Conservation (phyloP, 2,888 invertebrate genomes). For the Zhuqinia jingwanae region DNA sequence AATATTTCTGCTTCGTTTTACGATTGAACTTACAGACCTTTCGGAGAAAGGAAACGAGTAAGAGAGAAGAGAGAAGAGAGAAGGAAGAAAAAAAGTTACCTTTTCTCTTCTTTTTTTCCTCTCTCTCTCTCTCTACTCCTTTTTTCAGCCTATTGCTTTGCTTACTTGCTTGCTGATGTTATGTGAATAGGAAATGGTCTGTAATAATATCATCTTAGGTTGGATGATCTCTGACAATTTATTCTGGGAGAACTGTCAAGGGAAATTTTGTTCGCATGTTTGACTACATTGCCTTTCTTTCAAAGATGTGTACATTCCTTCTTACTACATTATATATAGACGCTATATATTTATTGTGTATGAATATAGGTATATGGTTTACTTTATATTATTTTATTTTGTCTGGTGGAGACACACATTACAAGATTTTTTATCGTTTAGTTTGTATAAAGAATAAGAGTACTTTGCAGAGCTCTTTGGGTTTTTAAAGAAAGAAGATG, state of each 20-base stretch:
- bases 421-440: slow-evolving; percentile 37
- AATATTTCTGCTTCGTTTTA: slow-evolving; percentile 72
- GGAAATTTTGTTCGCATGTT: slow-evolving; percentile 68
- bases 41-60: slow-evolving; percentile 50
- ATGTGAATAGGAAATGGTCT: slow-evolving; percentile 73
- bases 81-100: slow-evolving; percentile 53
- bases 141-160: slow-evolving; percentile 61
- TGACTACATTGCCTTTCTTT: slow-evolving; percentile 62
- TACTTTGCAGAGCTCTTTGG: slow-evolving; percentile 43
- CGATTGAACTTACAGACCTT: slow-evolving; percentile 69
- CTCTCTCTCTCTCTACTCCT: slow-evolving; percentile 19
- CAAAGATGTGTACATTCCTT: slow-evolving; percentile 25
- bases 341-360: too few species aligned
- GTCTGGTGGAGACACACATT: slow-evolving; percentile 2
- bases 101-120: slow-evolving; percentile 55
- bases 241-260: slow-evolving; percentile 73
- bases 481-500: slow-evolving; percentile 62
- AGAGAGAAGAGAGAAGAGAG: slow-evolving; percentile 17
- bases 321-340: background rate
- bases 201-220: slow-evolving; percentile 74
- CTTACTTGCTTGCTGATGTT: slow-evolving; percentile 65
- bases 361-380: background rate
- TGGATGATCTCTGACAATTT: slow-evolving; percentile 73
- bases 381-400: background rate
- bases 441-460: slow-evolving; percentile 16